Base-by-base conservation (phyloP, 1,140 invertebrate genomes). In the Dreissena rostriformis region DNA sequence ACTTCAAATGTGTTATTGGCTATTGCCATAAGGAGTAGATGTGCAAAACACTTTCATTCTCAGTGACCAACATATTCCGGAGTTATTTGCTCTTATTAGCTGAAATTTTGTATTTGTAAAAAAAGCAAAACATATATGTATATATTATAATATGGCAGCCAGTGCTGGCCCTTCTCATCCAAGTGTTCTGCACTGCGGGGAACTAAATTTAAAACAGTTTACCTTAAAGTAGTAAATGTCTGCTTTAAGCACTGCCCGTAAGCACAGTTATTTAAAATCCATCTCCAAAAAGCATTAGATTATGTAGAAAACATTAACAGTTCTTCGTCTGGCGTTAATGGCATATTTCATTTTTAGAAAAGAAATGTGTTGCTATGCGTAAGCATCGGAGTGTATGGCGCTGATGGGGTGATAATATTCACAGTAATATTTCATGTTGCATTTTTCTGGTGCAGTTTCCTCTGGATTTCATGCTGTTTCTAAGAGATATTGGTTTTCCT, bases 221-320 rank as follows among this genome's bases (percentile, higher is more conserved):
- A 79, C 49, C 51, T 26, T 52, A 70, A 68, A 55, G 57, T 70
- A 79, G 29, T 29, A 55, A 68, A 52, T 68, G 49, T 57, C 55
- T 26, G n/a, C 2, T 71, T 63, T 29, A n/a, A 28, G 75, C 49
- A 26, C 52, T 51, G 52, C 51, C 53, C 49, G n/a, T 70, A 68
- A 71, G 77, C 77, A 51, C 14, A n/a, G 52, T 57, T 79, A 79
- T 79, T 79, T 79, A 79, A 79, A 79, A 79, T 53, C 51, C 66
- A 79, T 79, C 22, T 14, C n/a, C 19, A 53, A 26, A 52, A n/a
- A 52, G 51, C 65, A 67, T 70, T 61, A 28, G 24, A 79, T 71
- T 55, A 71, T 79, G 77, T 66, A 70, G 66, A 79, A 79, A 8
- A 79, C 52, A 79, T 79, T 79, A 79, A 22, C 77, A 52, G 26